These are phyloP conservation scores for Electrona antarctica DNA, from an alignment of 2,113 vertebrate species.

Conservation along the genomic window DNA sequence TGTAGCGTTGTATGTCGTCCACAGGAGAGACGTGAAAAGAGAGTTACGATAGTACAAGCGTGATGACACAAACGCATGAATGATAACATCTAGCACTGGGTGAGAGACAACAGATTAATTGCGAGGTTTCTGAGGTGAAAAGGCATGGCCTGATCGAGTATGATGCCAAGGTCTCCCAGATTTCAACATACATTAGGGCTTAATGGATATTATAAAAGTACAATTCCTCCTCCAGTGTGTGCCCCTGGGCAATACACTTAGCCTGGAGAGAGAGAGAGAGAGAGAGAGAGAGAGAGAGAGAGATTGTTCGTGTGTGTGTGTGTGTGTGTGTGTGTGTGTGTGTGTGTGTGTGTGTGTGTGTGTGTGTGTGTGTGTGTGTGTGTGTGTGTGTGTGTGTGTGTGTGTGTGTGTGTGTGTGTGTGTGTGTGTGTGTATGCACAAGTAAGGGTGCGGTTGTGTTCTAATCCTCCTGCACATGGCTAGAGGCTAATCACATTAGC, in stretches of 20 bases:
- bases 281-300: too few species aligned
- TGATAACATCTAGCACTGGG: too few species aligned
- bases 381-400: conserved; percentile 26
- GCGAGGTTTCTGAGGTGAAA: too few species aligned
- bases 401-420: conserved; percentile 14
- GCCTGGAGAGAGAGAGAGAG: neutral
- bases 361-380: conserved; percentile 16
- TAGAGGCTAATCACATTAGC: conserved; percentile 63
- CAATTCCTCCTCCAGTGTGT: too few species aligned
- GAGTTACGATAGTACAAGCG: too few species aligned
- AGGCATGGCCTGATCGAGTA: too few species aligned
- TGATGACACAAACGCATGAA: too few species aligned
- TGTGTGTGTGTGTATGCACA: neutral
- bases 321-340: neutral
- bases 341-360: conserved; percentile 11
- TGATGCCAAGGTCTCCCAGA: too few species aligned
- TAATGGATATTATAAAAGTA: neutral
- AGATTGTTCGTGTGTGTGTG: conserved; percentile 5
- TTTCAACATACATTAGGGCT: neutral
- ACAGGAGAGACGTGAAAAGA: too few species aligned
- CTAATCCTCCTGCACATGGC: conserved; percentile 61
- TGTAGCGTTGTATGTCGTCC: too few species aligned
- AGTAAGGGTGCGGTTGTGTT: conserved; percentile 5
- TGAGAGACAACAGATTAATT: too few species aligned
- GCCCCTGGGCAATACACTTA: conserved; percentile 4